Evolutionary conservation across 2,113 vertebrate genomes (phyloP).

Genomic region (Azemiops feae): DNA sequence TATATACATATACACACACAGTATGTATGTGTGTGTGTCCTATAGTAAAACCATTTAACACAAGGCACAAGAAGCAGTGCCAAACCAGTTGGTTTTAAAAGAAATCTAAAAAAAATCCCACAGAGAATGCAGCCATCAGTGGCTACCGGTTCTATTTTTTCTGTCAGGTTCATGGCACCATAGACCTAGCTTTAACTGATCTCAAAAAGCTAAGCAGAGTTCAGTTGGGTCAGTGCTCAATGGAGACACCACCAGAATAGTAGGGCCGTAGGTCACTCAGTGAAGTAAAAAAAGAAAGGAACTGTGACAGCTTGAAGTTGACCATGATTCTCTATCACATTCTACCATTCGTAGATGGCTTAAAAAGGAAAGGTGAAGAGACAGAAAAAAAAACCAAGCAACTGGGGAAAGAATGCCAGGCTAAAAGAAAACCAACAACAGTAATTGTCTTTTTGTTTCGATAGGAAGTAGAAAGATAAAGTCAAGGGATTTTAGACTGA

Average conservation of each 20-base stretch:
- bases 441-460: neutral
- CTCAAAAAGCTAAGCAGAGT: neutral
- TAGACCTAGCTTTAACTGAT: neutral
- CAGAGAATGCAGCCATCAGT: neutral
- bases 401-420: neutral
- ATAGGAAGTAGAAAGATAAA: neutral
- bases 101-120: neutral
- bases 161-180: neutral
- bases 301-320: neutral
- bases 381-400: neutral
- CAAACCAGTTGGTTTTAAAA: neutral
- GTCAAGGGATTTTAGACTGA: neutral
- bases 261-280: neutral
- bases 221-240: neutral
- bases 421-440: neutral
- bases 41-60: neutral
- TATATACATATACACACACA: too few relatives aligned
- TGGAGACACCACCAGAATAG: neutral
- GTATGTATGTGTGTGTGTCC: neutral
- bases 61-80: neutral
- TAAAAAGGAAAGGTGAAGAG: neutral
- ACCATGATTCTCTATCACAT: neutral
- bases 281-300: neutral
- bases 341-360: neutral
- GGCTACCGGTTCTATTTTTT: neutral